A percentile compares a stretch with the other conserved stretches of the same genome.
Conservation (phyloP, 2,888 invertebrate genomes). For the Lottia gigantea region DNA sequence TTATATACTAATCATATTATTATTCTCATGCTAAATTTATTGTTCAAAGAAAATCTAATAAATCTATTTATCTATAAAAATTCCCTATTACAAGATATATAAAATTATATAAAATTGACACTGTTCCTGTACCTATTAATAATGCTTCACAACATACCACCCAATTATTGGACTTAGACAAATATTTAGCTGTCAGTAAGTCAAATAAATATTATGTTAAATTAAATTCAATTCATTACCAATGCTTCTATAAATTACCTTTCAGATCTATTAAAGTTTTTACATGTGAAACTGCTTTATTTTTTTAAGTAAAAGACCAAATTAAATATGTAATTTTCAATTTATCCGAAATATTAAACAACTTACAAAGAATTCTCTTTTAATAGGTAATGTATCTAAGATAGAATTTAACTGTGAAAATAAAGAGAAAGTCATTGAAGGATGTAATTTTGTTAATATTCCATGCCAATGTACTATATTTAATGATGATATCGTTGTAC, state of each 20-base stretch:
- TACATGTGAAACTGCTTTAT: background rate
- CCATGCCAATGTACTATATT: no score
- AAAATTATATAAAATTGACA: slow-evolving; percentile 5
- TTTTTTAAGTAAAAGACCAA: background rate
- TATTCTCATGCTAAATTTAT: slow-evolving; percentile 16
- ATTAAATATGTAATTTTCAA: background rate
- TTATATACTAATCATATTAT: background rate
- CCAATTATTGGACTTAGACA: background rate
- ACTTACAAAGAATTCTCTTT: no score
- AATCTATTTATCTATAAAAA: slow-evolving; percentile 15
- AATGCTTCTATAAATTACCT: background rate
- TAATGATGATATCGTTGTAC: no score
- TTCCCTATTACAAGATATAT: slow-evolving; percentile 13
- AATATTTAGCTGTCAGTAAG: background rate
- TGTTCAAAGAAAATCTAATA: slow-evolving; percentile 8
- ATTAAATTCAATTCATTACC: background rate
- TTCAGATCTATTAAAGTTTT: background rate
- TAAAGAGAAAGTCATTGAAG: no score
- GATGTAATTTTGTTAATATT: no score
- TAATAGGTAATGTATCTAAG: no score
- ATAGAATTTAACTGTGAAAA: no score
- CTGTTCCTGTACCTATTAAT: slow-evolving; percentile 17
- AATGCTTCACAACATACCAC: background rate
- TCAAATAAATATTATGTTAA: background rate
- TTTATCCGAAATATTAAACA: background rate